These are phyloP conservation scores for Agonum fuliginosum DNA, from an alignment of 2,888 invertebrate species.

Conservation along the genomic window DNA sequence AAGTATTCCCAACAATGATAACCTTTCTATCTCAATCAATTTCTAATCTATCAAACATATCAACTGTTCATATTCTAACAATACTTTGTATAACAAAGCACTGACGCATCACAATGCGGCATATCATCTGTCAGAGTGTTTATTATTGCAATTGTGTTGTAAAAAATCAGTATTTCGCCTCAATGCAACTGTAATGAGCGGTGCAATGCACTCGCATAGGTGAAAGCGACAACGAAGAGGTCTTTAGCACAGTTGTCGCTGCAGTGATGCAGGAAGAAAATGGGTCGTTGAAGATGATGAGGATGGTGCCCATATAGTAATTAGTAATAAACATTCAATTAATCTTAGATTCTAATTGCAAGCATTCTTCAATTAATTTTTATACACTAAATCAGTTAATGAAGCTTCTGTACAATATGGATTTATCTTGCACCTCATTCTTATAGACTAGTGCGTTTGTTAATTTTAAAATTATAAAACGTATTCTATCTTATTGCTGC, in stretches of 20 bases:
- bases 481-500: too few species aligned
- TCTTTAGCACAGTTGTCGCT: slow-evolving; percentile 66
- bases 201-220: slow-evolving; percentile 62
- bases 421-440: too few species aligned
- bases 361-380: too few species aligned
- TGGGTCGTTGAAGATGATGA: slow-evolving; percentile 13
- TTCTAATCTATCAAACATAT: background rate
- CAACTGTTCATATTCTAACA: background rate
- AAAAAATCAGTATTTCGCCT: slow-evolving; percentile 25
- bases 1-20: background rate
- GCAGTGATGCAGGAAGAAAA: background rate
- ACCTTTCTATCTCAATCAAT: slow-evolving; percentile 7
- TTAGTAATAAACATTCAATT: too few species aligned
- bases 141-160: slow-evolving; percentile 37
- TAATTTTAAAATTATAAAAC: too few species aligned
- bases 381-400: too few species aligned
- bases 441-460: too few species aligned
- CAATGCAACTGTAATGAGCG: slow-evolving; percentile 34
- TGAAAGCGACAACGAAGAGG: slow-evolving; percentile 71
- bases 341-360: too few species aligned
- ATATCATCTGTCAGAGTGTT: slow-evolving; percentile 8
- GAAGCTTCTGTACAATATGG: too few species aligned
- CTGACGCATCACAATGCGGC: background rate
- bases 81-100: background rate
- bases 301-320: too few species aligned